Evolutionary conservation across 2,113 vertebrate genomes (phyloP).

Genomic region (Entelurus aequoreus): DNA sequence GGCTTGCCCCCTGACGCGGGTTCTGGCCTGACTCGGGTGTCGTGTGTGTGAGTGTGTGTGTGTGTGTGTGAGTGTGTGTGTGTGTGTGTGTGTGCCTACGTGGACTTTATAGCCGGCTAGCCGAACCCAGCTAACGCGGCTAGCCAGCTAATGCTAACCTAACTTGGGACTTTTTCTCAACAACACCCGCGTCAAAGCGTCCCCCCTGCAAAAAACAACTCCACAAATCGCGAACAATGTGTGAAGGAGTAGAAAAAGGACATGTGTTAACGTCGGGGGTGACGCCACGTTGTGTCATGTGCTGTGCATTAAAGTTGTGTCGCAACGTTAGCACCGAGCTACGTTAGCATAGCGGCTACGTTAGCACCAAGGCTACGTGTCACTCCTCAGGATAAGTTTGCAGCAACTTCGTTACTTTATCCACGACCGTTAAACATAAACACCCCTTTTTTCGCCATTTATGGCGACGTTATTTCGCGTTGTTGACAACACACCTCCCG

Average conservation of each 20-base stretch:
- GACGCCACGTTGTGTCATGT: too few species aligned
- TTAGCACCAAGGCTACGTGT: constrained; percentile 65
- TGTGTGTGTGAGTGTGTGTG: too few species aligned
- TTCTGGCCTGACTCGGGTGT: constrained; percentile 60
- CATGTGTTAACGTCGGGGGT: too few species aligned
- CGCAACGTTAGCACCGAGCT: constrained; percentile 29
- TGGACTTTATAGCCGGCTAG: constrained; percentile 68
- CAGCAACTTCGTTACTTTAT: constrained; percentile 44
- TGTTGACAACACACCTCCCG: too few species aligned
- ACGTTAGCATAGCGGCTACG: constrained; percentile 9
- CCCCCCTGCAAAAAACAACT: too few species aligned
- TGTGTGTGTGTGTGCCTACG: constrained; percentile 65
- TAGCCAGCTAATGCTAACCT: constrained; percentile 42
- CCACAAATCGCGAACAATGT: too few species aligned
- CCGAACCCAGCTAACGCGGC: background rate
- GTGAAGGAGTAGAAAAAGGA: too few species aligned
- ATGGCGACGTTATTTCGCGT: constrained; percentile 1
- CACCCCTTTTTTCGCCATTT: too few species aligned
- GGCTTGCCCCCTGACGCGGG: background rate
- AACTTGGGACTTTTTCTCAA: constrained; percentile 34
- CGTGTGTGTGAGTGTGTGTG: too few species aligned
- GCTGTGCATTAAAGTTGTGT: constrained; percentile 35
- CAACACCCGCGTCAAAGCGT: background rate
- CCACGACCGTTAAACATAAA: background rate
- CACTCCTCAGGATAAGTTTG: constrained; percentile 70